Percentiles rank a stretch among this genome's conserved stretches.
These are phyloP conservation scores for Agrypnia vestita DNA, from an alignment of 1,140 invertebrate species.

Conservation along the genomic window DNA sequence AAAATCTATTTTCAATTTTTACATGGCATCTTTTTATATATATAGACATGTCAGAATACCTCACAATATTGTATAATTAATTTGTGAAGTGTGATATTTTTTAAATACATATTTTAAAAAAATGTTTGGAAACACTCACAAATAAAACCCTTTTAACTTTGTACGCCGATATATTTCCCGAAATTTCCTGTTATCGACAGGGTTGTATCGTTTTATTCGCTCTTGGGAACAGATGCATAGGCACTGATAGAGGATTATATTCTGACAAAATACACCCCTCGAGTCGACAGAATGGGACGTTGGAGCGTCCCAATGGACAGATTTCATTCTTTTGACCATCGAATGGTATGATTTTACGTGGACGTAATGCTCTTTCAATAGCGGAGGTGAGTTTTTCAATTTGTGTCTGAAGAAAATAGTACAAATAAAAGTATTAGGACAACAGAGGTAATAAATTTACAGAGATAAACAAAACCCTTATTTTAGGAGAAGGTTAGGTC, in stretches of 20 bases:
- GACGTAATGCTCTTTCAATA: neutral
- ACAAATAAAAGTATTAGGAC: neutral
- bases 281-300: conserved; percentile 21
- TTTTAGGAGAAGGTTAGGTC: too few species aligned
- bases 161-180: neutral
- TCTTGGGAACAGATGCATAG: conserved; percentile 52
- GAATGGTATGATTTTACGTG: conserved; percentile 27
- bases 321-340: conserved; percentile 39
- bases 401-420: neutral
- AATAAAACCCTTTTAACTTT: too few species aligned
- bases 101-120: too few species aligned
- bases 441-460: too few species aligned
- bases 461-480: too few species aligned
- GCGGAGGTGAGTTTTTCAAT: neutral
- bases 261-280: conserved; percentile 20
- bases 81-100: too few species aligned
- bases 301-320: conserved; percentile 3
- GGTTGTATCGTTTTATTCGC: conserved; percentile 44
- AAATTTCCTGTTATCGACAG: neutral
- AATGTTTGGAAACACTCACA: too few species aligned
- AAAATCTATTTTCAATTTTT: too few species aligned
- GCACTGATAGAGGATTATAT: conserved; percentile 51
- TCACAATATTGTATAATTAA: too few species aligned
- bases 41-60: too few species aligned
- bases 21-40: too few species aligned